Evolutionary conservation across 2,888 invertebrate species (phyloP).

Genomic region (Mythimna pallens): DNA sequence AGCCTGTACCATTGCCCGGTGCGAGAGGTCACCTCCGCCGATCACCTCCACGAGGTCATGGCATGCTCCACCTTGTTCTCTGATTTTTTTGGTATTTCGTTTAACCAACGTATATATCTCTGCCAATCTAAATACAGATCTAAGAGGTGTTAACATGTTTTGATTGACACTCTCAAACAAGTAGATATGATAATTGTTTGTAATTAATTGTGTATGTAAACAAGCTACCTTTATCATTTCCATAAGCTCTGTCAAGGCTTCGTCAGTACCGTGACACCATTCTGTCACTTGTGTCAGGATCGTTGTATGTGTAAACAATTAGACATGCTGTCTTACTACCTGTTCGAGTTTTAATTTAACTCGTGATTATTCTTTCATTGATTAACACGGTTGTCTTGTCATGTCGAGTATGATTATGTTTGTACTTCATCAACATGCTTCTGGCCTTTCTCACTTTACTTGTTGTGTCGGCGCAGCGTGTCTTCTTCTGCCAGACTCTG

Average conservation of each 20-base stretch:
- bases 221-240: slow-evolving; percentile 9
- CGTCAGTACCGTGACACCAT: slow-evolving; percentile 37
- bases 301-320: slow-evolving; percentile 18
- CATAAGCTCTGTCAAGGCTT: slow-evolving; percentile 30
- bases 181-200: background rate
- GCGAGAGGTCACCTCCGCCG: too few relatives aligned
- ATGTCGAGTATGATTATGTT: background rate
- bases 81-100: too few relatives aligned
- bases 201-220: background rate
- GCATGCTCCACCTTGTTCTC: too few relatives aligned
- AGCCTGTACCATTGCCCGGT: too few relatives aligned
- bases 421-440: background rate
- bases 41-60: too few relatives aligned
- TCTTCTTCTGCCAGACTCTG: background rate
- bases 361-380: background rate
- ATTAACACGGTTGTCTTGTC: background rate
- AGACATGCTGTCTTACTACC: background rate
- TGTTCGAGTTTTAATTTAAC: background rate
- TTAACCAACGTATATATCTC: too few relatives aligned
- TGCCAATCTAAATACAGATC: too few relatives aligned
- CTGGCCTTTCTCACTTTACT: background rate
- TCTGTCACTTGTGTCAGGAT: slow-evolving; percentile 34
- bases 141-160: background rate
- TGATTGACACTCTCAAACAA: slow-evolving; percentile 5
- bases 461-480: background rate